A percentile compares a stretch with the other conserved stretches of the same genome.
Evolutionary conservation across 2,113 vertebrate species (phyloP).

Genomic region (Pipra filicauda): DNA sequence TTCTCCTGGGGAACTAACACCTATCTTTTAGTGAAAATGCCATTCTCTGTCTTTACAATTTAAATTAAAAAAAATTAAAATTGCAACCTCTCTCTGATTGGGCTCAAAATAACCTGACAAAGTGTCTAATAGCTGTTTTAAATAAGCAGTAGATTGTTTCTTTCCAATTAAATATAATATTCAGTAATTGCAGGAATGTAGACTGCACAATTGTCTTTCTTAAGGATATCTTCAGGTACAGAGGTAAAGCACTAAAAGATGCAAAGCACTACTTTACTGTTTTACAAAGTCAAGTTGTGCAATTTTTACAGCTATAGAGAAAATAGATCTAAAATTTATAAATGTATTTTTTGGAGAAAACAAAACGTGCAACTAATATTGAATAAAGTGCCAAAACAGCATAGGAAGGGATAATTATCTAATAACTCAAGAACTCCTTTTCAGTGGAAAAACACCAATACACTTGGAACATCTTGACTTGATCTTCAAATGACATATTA

Average conservation of each 20-base stretch:
- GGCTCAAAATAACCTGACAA: not conserved
- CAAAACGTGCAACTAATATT: not conserved
- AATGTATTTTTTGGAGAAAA: not conserved
- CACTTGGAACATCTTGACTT: not conserved
- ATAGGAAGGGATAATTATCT: not conserved
- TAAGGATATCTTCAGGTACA: not conserved
- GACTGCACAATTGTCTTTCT: not conserved
- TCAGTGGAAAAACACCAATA: not conserved
- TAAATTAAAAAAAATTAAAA: not conserved
- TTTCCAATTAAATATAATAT: not conserved
- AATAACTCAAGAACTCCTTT: not conserved
- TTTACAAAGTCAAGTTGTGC: not conserved
- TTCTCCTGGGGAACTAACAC: not conserved
- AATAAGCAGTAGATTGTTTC: not conserved
- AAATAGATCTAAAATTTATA: not conserved
- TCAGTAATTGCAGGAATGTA: not conserved
- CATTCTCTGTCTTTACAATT: not conserved
- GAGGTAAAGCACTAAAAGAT: not conserved
- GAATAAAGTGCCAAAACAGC: not conserved
- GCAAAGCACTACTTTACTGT: not conserved
- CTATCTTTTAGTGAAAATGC: not conserved
- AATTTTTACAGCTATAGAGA: not conserved
- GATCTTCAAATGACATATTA: not conserved
- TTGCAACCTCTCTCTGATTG: not conserved
- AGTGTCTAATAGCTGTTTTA: not conserved